Percentiles rank a stretch among this genome's conserved stretches.
Evolutionary conservation across 2,888 invertebrate genomes (phyloP).

Genomic region (Chrysopilus asiliformis): DNA sequence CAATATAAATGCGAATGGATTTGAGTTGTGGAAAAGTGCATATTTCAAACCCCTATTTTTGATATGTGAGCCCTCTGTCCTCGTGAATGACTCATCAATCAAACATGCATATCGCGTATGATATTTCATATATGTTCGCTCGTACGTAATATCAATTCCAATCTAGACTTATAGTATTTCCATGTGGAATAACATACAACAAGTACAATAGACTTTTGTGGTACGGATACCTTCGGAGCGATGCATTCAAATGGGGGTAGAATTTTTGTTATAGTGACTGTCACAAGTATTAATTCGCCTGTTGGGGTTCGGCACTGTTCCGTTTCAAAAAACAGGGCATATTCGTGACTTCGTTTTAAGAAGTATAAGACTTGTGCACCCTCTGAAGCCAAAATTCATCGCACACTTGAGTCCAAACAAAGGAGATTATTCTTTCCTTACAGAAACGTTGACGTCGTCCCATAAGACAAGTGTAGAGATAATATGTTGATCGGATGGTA

Average conservation of each 20-base stretch:
- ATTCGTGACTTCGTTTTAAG: conserved; percentile 9
- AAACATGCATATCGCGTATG: conserved; percentile 13
- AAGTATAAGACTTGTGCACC: conserved; percentile 2
- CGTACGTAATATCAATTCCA: too few relatives aligned
- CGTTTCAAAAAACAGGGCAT: not conserved
- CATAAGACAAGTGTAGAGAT: conserved; percentile 9
- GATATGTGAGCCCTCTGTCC: not conserved
- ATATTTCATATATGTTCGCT: conserved; percentile 7
- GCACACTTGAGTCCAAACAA: conserved; percentile 3
- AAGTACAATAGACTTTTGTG: too few relatives aligned
- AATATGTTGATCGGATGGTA: conserved; percentile 11
- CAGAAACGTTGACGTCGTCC: too few relatives aligned
- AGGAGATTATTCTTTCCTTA: too few relatives aligned
- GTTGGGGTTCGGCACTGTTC: not conserved
- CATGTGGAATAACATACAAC: not conserved
- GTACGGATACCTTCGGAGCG: too few relatives aligned
- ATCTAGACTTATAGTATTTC: not conserved
- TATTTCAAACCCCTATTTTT: too few relatives aligned
- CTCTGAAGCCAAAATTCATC: not conserved
- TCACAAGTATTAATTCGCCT: too few relatives aligned
- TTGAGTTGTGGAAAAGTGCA: too few relatives aligned
- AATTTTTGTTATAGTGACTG: too few relatives aligned
- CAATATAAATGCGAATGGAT: too few relatives aligned
- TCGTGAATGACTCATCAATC: conserved; percentile 15
- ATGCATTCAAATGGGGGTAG: too few relatives aligned